Conservation (phyloP, 2,113 vertebrate genomes). For the Tursiops truncatus region DNA sequence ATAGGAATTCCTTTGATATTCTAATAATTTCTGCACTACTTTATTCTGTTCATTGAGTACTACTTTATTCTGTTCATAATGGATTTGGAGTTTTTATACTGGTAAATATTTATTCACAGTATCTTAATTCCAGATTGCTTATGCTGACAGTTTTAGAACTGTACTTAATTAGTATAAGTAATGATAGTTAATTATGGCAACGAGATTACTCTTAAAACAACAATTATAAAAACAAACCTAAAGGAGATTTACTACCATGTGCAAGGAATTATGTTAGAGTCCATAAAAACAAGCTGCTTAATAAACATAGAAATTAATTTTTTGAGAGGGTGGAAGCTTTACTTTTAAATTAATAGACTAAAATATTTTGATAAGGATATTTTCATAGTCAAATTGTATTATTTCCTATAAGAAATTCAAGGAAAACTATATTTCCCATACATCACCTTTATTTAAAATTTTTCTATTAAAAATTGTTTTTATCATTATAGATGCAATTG, state of each 20-base stretch:
- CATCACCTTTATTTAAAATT: slow-evolving; percentile 26
- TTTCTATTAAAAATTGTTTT: slow-evolving; percentile 44
- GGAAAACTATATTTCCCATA: slow-evolving; percentile 24
- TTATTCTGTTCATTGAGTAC: neutral
- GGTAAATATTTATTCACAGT: slow-evolving; percentile 17
- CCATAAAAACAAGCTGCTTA: slow-evolving; percentile 29
- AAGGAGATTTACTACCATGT: slow-evolving; percentile 12
- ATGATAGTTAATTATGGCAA: neutral
- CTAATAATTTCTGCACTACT: neutral
- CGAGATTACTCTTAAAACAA: slow-evolving; percentile 22
- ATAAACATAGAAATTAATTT: neutral
- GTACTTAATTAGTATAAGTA: slow-evolving; percentile 4
- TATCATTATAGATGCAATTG: neutral
- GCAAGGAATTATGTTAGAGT: neutral
- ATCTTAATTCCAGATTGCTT: neutral
- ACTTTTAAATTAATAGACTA: slow-evolving; percentile 14
- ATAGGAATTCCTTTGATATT: neutral
- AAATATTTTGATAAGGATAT: slow-evolving; percentile 44
- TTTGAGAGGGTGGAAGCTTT: slow-evolving; percentile 33
- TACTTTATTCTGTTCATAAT: neutral
- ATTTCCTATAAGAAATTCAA: slow-evolving; percentile 48
- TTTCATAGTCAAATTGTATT: slow-evolving; percentile 18
- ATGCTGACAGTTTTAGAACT: neutral
- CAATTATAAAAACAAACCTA: slow-evolving; percentile 24
- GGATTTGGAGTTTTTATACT: slow-evolving; percentile 34